phyloP scores from a whole-genome alignment of 2,797 vertebrate genomes.

The Hypotaenidia okinawae region DNA sequence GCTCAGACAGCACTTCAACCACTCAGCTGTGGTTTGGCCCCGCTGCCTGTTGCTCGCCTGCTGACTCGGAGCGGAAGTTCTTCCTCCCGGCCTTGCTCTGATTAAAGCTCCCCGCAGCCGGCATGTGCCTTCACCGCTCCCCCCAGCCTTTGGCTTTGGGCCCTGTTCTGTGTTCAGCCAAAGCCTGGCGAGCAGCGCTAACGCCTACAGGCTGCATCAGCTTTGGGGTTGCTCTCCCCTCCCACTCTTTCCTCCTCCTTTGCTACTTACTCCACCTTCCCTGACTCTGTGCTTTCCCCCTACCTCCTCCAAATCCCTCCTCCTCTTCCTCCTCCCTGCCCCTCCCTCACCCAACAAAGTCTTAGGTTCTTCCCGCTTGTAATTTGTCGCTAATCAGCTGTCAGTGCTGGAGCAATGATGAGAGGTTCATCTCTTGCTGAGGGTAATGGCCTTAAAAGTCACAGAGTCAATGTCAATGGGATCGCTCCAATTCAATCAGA shows the following conservation, averaged over 20 bases:
- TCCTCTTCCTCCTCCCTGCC: neutral
- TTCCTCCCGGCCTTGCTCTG: neutral
- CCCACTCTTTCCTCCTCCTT: neutral
- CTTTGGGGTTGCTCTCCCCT: neutral
- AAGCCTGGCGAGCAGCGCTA: neutral
- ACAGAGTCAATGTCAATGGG: slow-evolving; percentile 99
- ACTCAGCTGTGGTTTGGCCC: neutral
- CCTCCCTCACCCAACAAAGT: slow-evolving; percentile 67
- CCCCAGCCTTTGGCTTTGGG: neutral
- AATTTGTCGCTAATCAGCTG: slow-evolving; percentile 99
- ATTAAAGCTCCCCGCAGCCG: neutral
- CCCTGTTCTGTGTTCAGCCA: accelerated
- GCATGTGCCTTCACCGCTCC: neutral
- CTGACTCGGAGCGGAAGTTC: neutral
- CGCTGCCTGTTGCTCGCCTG: accelerated
- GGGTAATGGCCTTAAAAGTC: slow-evolving; percentile 99
- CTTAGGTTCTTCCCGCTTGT: slow-evolving; percentile 85
- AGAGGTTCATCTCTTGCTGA: slow-evolving; percentile 93
- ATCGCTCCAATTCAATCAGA: slow-evolving; percentile 97
- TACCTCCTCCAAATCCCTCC: neutral
- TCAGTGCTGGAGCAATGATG: slow-evolving; percentile 90
- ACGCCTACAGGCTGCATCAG: neutral
- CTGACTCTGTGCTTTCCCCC: neutral
- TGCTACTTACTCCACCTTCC: neutral
- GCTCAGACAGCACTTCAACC: accelerated